Evolutionary conservation across 2,113 vertebrate species (phyloP), one percentile per base, ranked within the genome.

Genomic region (Piprites chloris): DNA sequence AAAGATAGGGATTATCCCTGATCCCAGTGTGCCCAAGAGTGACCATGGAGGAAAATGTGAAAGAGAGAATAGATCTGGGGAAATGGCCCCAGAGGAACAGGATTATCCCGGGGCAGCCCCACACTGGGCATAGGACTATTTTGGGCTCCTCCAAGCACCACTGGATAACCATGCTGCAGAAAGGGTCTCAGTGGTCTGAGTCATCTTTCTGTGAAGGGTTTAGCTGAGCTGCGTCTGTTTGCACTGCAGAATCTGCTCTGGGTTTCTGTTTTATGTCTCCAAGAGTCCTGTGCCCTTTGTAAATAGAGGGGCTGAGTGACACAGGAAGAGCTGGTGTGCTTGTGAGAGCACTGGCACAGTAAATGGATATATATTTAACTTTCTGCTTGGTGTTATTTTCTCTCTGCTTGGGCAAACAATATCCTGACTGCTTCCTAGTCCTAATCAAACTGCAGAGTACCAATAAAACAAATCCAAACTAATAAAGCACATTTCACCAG

Each of bases 381-480:
- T 93, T 93, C 93, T 96, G 90, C 93, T 96, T 96, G 95, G 97
- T 96, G 96, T 90, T 97, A 95, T 97, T 98, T 97, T 97, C 94
- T 95, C 87, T 97, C 87, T 96, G 91, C 96, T 95, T 89, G 77
- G 87, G 93, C 97, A 98, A 98, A 98, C 95, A 98, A 88, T 91
- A 91, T 93, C 94, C 87, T 93, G 77, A 49, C 28, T 59, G 86
- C 87, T 96, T 96, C 85, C 87, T 90, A 81, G 81, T 96, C 92
- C 95, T 97, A 97, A 97, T 98, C 97, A 97, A 97, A 98, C 96
- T 88, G 85, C 93, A 94, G 97, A 96, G 86, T 97, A 96, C 95
- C 97, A 98, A 97, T 97, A 98, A 98, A 98, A 97, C 97, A 97
- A 97, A 98, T 94, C 92, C 90, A 97, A 96, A 97, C 90, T 96